These are phyloP conservation scores for Epicampocera succincta DNA, from an alignment of 2,888 invertebrate species.

Conservation along the genomic window DNA sequence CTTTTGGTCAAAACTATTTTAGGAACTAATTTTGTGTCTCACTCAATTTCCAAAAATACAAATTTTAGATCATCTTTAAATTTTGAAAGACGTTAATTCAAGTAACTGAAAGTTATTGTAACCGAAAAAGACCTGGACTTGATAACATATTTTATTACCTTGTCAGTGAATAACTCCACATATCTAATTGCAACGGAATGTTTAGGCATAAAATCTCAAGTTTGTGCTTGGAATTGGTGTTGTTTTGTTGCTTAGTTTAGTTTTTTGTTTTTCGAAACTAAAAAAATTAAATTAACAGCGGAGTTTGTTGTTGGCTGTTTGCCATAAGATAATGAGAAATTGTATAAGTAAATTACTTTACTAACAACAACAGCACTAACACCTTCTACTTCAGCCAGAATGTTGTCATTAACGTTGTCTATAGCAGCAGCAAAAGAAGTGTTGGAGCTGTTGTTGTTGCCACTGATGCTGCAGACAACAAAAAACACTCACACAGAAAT, in stretches of 20 bases:
- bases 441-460: background rate
- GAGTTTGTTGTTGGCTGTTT: slow-evolving; percentile 42
- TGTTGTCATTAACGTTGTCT: slow-evolving; percentile 2
- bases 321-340: slow-evolving; percentile 45
- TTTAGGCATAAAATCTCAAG: too few relatives aligned
- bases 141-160: too few relatives aligned
- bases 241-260: background rate
- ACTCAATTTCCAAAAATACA: too few relatives aligned
- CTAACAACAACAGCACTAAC: background rate
- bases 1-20: too few relatives aligned
- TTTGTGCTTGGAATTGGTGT: slow-evolving; percentile 11
- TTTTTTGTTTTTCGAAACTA: background rate
- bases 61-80: too few relatives aligned
- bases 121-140: too few relatives aligned
- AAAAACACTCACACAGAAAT: slow-evolving; percentile 20
- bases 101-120: too few relatives aligned
- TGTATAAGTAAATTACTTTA: slow-evolving; percentile 13
- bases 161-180: too few relatives aligned
- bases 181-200: too few relatives aligned
- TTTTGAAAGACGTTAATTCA: too few relatives aligned
- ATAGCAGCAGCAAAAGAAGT: too few relatives aligned
- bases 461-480: background rate
- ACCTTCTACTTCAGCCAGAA: background rate
- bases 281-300: slow-evolving; percentile 25
- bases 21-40: too few relatives aligned